Evolutionary conservation across 2,113 vertebrate species (phyloP), one percentile per base, ranked within the genome.

Genomic region (Etheostoma spectabile): DNA sequence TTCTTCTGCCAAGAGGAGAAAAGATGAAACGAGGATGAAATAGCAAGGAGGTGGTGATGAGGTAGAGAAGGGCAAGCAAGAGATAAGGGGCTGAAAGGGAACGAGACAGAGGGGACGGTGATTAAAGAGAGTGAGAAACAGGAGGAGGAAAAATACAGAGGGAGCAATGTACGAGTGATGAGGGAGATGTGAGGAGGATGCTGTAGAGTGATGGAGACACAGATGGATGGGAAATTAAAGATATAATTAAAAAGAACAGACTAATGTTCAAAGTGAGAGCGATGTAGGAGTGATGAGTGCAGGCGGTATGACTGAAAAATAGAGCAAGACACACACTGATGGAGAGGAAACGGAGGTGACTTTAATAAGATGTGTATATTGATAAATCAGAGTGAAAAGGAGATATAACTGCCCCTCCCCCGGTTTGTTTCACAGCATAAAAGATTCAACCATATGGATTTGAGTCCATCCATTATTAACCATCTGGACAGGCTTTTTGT

Each of bases 381-480:
- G 0, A 49, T 33, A 46, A 38, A 60, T 66, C 45, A 30, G 1
- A 15, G 30, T 21, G 21, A 64, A 57, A 42, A 48, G 21, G 61
- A 68, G 61, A 74, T 46, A n/a, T 5, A 5, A 45, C 46, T 27
- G 48, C 48, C 33, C 53, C 33, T 46, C 33, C 12, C 15, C 33
- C 64, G 0, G 1, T 14, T 79, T 75, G 61, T 82, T 75, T 82
- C 53, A 56, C 49, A 48, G 16, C 59, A 85, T 82, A 19, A 84
- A 89, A 88, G 85, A 87, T 90, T 88, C 60, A 86, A 30, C 68
- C 84, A 67, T 83, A 88, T 89, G 85, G 89, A 86, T 83, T 64
- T 30, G 52, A 56, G 49, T 66, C 51, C 84, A 88, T 92, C 80
- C 75, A 92, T 91, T 84, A 89, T 90, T 69, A 74, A 89, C 83